Percentiles rank a stretch among this genome's conserved stretches.
These are phyloP conservation scores for Sphaerophoria rueppellii DNA, from an alignment of 2,888 invertebrate species.

Conservation along the genomic window DNA sequence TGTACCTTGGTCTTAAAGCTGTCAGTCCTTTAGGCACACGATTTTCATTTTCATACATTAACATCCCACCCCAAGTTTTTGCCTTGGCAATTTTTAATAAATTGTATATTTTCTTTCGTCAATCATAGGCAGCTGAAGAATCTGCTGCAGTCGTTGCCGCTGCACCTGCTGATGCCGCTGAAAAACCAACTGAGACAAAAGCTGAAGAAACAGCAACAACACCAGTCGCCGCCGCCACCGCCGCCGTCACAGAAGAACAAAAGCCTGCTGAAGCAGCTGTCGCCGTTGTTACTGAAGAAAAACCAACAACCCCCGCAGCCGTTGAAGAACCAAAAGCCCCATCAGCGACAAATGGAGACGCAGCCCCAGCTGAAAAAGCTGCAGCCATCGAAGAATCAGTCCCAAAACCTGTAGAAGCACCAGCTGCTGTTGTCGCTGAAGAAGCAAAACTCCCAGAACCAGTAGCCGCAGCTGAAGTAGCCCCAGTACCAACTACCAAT, in stretches of 20 bases:
- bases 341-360: slow-evolving; percentile 76
- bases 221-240: background rate
- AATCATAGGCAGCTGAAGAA: slow-evolving; percentile 74
- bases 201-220: slow-evolving; percentile 51
- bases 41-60: too few relatives aligned
- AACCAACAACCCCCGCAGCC: slow-evolving; percentile 77
- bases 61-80: background rate
- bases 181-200: slow-evolving; percentile 75
- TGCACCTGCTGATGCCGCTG: slow-evolving; percentile 70
- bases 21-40: too few relatives aligned
- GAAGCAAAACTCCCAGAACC: slow-evolving; percentile 64
- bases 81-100: background rate
- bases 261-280: slow-evolving; percentile 48
- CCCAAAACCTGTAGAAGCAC: slow-evolving; percentile 43
- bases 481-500: slow-evolving; percentile 66
- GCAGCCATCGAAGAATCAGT: slow-evolving; percentile 40
- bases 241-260: slow-evolving; percentile 44
- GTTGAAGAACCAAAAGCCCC: slow-evolving; percentile 83
- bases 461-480: slow-evolving; percentile 53
- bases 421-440: slow-evolving; percentile 58
- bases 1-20: too few relatives aligned
- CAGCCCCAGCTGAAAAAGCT: slow-evolving; percentile 53
- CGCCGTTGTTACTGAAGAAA: slow-evolving; percentile 17
- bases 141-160: slow-evolving; percentile 62
- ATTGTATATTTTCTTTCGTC: background rate